Evolutionary conservation across 2,797 vertebrate species (phyloP), one percentile per base, ranked within the genome.

Genomic region (Pangasius sanitwongsei): DNA sequence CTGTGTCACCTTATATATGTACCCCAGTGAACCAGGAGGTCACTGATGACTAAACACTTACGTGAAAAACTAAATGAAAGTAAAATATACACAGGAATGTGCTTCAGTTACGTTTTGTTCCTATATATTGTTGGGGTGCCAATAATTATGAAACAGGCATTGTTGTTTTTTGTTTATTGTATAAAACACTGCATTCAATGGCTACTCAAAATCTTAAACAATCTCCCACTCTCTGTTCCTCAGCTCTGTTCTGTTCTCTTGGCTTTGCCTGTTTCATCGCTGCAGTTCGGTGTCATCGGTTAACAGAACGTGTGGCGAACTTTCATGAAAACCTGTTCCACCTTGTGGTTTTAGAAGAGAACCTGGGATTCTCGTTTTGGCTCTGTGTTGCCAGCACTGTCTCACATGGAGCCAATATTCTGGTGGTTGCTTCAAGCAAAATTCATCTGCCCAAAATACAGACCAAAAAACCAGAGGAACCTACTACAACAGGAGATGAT

Each of bases 231-330:
- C 55, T 53, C 13, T 72, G 7, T 77, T 48, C 53, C 67, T 44
- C n/a, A 91, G 91, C 90, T 87, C 81, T 93, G 16, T 92, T 90
- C 55, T 82, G 90, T 37, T 88, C 77, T 63, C 84, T 92, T 61
- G 87, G 83, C 13, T 91, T 89, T 31, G 87, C 91, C 2, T 85
- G 90, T 78, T 90, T 93, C 87, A 78, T 90, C 48, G 86, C 91
- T 74, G 91, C 90, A 61, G 83, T 91, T 28, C 87, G 89, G 59
- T 92, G 88, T 78, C 89, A 93, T 87, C 72, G 41, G 9, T 83
- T 99, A 91, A 98, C 98, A 0, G 97, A 98, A 90, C 95, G 95
- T 4, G 96, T 99, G 88, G 98, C 98, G 91, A 99, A 99, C 95
- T 97, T 97, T 90, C 93, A 87, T 59, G 98, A 99, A 94, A 96